A percentile compares a stretch with the other conserved stretches of the same genome.
phyloP scores from a whole-genome alignment of 2,888 invertebrate genomes.

The Cantharis flavilabris region DNA sequence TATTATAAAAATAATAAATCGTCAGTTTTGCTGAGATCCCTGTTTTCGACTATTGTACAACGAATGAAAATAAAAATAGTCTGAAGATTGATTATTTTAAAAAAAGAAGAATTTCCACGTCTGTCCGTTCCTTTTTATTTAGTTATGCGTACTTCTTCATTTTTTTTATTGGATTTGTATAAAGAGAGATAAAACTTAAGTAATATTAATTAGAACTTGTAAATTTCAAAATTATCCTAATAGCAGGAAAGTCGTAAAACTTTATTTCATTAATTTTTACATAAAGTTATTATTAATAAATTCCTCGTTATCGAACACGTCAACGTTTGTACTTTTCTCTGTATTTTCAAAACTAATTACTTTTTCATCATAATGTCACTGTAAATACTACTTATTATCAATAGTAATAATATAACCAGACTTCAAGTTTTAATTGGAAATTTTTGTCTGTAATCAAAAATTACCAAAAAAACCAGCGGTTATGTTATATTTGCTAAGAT shows the following conservation, averaged over 20 bases:
- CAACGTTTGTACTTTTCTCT: neutral
- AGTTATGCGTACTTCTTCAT: neutral
- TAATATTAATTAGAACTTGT: neutral
- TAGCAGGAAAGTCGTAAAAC: neutral
- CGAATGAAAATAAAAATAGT: too few relatives aligned
- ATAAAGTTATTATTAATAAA: neutral
- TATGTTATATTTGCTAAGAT: too few relatives aligned
- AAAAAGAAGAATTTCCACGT: too few relatives aligned
- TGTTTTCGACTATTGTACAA: too few relatives aligned
- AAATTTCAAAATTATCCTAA: neutral
- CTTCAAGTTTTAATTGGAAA: too few relatives aligned
- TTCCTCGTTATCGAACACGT: neutral
- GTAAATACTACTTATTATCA: neutral
- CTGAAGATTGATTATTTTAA: too few relatives aligned
- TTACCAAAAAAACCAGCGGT: too few relatives aligned
- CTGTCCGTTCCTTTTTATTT: neutral
- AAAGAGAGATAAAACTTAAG: neutral
- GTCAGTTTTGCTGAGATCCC: too few relatives aligned
- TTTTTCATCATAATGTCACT: neutral
- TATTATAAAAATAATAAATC: too few relatives aligned
- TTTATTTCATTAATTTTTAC: neutral
- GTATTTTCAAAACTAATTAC: neutral
- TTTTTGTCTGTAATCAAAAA: too few relatives aligned
- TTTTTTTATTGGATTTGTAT: neutral
- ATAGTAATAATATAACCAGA: too few relatives aligned